These are phyloP conservation scores for Diaprepes abbreviatus DNA, from an alignment of 2,888 invertebrate species.

Conservation along the genomic window DNA sequence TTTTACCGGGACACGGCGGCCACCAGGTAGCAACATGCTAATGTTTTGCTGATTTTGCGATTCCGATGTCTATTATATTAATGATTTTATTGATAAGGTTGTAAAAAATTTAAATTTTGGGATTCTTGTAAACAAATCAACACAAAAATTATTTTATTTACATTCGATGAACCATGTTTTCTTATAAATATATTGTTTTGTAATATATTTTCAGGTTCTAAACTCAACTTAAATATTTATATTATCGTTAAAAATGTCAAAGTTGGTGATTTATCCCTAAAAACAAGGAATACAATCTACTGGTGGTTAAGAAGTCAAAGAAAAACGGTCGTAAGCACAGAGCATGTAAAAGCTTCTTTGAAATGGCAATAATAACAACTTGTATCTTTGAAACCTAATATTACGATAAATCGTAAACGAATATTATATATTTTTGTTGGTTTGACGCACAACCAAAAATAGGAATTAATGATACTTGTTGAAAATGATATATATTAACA, in stretches of 20 bases:
- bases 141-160: neutral
- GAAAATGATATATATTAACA: no score
- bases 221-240: no score
- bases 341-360: no score
- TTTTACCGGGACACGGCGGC: constrained; percentile 37
- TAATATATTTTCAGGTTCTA: neutral
- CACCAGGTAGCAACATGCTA: constrained; percentile 38
- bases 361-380: no score
- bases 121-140: neutral
- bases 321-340: no score
- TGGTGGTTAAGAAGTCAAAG: neutral
- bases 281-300: neutral
- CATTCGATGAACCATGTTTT: neutral
- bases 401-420: no score
- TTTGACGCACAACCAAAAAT: no score
- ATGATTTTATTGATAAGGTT: constrained; percentile 4
- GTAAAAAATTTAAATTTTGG: constrained; percentile 8
- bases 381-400: no score
- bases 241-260: neutral
- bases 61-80: constrained; percentile 6
- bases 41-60: constrained; percentile 31
- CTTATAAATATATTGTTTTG: neutral
- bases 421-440: no score
- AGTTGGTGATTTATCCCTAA: neutral
- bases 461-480: no score